These are phyloP conservation scores for Ahaetulla prasina DNA, from an alignment of 2,113 vertebrate species.

Conservation along the genomic window DNA sequence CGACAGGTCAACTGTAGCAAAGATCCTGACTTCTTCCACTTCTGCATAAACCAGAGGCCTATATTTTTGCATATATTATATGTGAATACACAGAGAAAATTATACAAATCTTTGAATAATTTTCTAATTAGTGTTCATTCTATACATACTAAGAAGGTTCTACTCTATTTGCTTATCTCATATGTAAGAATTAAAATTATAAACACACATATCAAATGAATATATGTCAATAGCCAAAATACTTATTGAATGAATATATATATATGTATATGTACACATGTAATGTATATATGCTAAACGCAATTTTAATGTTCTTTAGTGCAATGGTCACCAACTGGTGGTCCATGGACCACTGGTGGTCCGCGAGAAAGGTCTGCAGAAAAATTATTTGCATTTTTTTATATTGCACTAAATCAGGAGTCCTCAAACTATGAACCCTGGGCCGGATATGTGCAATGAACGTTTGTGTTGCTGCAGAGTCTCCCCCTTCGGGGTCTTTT, in stretches of 20 bases:
- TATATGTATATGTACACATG: too few species aligned
- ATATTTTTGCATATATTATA: constrained; percentile 46
- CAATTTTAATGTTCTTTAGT: neutral
- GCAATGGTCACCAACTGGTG: too few species aligned
- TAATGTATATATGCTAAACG: neutral
- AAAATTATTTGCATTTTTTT: too few species aligned
- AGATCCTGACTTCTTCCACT: constrained; percentile 98
- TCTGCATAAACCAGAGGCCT: constrained; percentile 99
- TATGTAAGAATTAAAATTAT: neutral
- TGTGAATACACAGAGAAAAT: constrained; percentile 41
- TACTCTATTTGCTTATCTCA: neutral
- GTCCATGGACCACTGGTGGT: too few species aligned
- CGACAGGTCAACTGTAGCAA: constrained; percentile 92
- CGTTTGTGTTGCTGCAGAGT: too few species aligned
- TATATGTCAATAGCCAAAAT: neutral
- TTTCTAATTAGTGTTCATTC: neutral
- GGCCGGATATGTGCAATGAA: too few species aligned
- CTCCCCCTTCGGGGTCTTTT: too few species aligned
- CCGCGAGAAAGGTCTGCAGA: too few species aligned
- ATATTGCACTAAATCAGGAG: too few species aligned
- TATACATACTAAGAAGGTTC: neutral
- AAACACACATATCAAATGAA: neutral
- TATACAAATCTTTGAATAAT: neutral
- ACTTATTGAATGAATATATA: neutral
- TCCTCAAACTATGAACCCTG: too few species aligned